A percentile compares a stretch with the other conserved stretches of the same genome.
phyloP scores from a whole-genome alignment of 2,888 invertebrate species.

The Napeogenes inachia region DNA sequence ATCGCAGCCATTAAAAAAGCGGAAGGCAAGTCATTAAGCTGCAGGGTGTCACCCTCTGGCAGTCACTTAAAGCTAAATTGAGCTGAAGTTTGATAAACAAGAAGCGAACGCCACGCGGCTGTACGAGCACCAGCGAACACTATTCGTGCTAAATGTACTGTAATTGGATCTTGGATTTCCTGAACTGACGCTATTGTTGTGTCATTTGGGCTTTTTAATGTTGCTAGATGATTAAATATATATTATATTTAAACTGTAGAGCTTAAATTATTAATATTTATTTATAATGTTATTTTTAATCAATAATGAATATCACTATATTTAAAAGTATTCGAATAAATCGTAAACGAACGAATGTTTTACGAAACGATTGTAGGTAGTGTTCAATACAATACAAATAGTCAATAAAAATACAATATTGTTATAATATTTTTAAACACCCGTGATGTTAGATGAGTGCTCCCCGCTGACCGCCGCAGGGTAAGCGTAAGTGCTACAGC shows the following conservation, averaged over 20 bases:
- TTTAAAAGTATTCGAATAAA: no score
- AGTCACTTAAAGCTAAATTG: constrained; percentile 69
- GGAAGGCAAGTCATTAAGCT: constrained; percentile 48
- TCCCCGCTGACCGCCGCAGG: constrained; percentile 48
- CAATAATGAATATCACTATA: no score
- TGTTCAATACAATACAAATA: constrained; percentile 1
- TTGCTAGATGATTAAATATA: neutral
- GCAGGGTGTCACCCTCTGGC: constrained; percentile 54
- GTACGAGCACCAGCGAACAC: constrained; percentile 35
- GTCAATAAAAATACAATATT: constrained; percentile 21
- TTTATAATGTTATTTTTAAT: no score
- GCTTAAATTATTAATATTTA: no score
- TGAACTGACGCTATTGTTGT: constrained; percentile 29
- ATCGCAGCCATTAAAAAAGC: constrained; percentile 58
- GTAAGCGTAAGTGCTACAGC: constrained; percentile 7
- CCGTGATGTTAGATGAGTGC: constrained; percentile 15
- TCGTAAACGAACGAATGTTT: no score
- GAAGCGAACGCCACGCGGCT: constrained; percentile 59
- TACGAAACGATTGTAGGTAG: no score
- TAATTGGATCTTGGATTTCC: constrained; percentile 68
- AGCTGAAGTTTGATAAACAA: constrained; percentile 68
- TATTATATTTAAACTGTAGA: neutral
- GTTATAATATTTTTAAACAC: constrained; percentile 24
- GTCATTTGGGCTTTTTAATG: constrained; percentile 29
- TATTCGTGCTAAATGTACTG: constrained; percentile 68